Base-by-base conservation (phyloP, 2,797 vertebrate species). In the Cryptoprocta ferox region DNA sequence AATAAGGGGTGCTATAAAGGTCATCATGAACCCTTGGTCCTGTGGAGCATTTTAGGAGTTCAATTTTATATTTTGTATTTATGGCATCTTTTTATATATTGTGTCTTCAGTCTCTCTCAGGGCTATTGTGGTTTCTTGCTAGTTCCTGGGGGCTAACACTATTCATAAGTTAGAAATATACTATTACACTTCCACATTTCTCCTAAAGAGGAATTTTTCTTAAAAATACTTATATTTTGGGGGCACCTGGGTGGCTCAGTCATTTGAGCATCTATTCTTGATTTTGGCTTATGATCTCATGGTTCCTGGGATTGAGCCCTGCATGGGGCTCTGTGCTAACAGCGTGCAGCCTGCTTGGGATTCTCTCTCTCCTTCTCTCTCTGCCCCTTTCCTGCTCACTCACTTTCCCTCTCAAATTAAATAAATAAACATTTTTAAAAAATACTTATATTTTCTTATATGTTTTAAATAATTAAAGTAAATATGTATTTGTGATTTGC, bases 391-490 rank as follows among this genome's bases (percentile, higher is more conserved):
- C 56, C 56, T 59, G 56, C 56, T 59, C 21, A 59, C 56, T 24
- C 21, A 59, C 56, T 24, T 21, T 59, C 21, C 56, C 21, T 59
- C 8, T 59, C 56, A 24, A 59, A 53, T 19, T 53, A 53, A 7
- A 53, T 53, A 53, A 59, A 59, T 59, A 59, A 59, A 59, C 21
- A 59, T 91, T 84, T 50, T 30, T 84, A 48, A 30, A 79, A 93
- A 91, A 63, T 28, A 65, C 6, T 73, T 87, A 5, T 66, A 28
- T 93, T 93, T 88, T 90, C 7, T 9, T 24, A 24, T 18, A 59
- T 71, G 21, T 88, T 89, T 71, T 24, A 75, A 86, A 90, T 89
- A 91, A 95, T 71, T 88, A 91, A 79, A 85, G 76, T 63, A 53
- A 45, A 37, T 71, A 48, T 53, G 10, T 70, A 71, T 28, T 91